Evolutionary conservation across 2,113 vertebrate genomes (phyloP), one percentile per base, ranked within the genome.

Genomic region (Strix uralensis): DNA sequence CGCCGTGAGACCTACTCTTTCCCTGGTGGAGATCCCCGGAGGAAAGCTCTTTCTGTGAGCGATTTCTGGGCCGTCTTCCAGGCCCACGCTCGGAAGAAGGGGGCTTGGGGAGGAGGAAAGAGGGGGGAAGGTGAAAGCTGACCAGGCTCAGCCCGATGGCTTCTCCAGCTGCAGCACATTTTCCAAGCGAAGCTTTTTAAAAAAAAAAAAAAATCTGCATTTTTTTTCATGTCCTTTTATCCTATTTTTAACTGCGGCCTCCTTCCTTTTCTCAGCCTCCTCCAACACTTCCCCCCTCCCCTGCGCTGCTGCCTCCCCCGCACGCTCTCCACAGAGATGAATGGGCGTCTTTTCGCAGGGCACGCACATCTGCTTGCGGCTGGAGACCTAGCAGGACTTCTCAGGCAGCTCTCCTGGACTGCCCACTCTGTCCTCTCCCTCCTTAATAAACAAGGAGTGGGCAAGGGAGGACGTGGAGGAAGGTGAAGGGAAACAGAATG

Each of bases 231-330:
- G 92, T 96, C 96, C 98, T 98, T 98, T 98, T 94, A 98, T 98
- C 95, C 98, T 98, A 98, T 98, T 98, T 98, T 98, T 98, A 98
- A 98, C 98, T 96, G 77, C 3, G 8, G 94, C 95, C 97, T 98
- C 97, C 95, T 97, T 98, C 97, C 97, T 97, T 69, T 97, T 96
- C 98, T 98, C 97, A 77, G 88, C 94, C 97, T 98, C 97, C 96
- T 88, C 96, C 97, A 98, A 97, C 96, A 95, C 96, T 96, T 97
- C 96, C 95, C 94, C 92, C 93, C 97, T 92, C 83, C 94, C 92
- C 94, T 91, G 94, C 7, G 52, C 93, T 75, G 73, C 96, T 13
- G 84, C 97, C 96, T 97, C 97, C 97, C 91, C 85, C 96, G 92
- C 90, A 59, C 36, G 42, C 92, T 97, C 96, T 95, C 93, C 10